Percentiles rank a stretch among this genome's conserved stretches.
phyloP scores from a whole-genome alignment of 1,140 invertebrate species.

The Monochamus saltuarius region DNA sequence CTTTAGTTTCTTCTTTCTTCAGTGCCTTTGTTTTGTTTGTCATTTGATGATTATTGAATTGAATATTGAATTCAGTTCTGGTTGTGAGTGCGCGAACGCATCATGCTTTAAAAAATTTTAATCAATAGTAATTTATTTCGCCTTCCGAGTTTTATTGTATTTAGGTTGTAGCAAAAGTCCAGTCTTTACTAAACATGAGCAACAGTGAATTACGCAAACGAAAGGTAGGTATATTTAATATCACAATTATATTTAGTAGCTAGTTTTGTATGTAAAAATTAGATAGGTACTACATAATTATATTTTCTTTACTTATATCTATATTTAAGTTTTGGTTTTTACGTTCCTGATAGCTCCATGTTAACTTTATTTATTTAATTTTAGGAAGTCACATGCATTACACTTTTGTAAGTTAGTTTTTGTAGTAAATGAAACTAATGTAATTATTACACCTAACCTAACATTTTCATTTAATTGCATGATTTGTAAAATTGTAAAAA shows the following conservation, averaged over 20 bases:
- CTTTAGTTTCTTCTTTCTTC: no score
- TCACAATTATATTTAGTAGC: constrained; percentile 3
- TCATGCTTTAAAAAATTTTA: no score
- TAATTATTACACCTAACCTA: constrained; percentile 6
- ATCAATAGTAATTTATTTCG: no score
- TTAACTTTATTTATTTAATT: constrained; percentile 7
- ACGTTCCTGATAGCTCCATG: constrained; percentile 5
- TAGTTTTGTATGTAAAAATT: constrained; percentile 14
- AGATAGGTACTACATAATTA: constrained; percentile 2
- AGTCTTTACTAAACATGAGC: constrained; percentile 14
- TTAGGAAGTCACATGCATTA: constrained; percentile 9
- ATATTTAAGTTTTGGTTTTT: constrained; percentile 8
- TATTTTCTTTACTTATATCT: constrained; percentile 13
- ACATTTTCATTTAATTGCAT: constrained; percentile 8
- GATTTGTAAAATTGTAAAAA: constrained; percentile 3
- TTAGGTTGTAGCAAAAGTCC: no score
- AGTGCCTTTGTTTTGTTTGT: no score
- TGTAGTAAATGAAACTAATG: background rate
- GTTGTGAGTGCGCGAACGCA: no score
- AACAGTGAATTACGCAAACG: constrained; percentile 35
- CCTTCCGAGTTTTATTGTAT: no score
- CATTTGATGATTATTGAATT: no score
- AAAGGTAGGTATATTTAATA: constrained; percentile 28
- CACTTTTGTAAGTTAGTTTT: constrained; percentile 1
- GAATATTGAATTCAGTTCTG: no score